Evolutionary conservation across 2,888 invertebrate genomes (phyloP).

Genomic region (Digitonthophagus gazella): DNA sequence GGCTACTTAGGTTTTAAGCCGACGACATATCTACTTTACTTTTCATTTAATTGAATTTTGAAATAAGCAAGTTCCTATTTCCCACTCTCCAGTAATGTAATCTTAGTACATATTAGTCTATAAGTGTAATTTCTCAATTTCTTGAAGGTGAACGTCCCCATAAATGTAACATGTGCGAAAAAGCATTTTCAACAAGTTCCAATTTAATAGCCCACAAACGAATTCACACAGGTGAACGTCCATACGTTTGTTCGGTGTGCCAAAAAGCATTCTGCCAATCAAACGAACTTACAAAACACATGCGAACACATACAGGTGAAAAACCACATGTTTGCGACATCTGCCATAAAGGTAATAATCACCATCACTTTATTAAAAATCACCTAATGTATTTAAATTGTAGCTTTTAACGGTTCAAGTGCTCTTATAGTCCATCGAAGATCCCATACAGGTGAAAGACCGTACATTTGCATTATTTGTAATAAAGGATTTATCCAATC

Average conservation of each 20-base stretch:
- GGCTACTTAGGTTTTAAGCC: too few species aligned
- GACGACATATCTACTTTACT: too few species aligned
- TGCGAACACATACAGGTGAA: constrained; percentile 53
- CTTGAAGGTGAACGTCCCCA: constrained; percentile 51
- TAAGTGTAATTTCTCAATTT: too few species aligned
- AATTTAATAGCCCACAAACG: constrained; percentile 52
- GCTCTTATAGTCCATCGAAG: constrained; percentile 48
- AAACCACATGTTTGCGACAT: constrained; percentile 52
- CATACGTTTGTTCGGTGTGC: constrained; percentile 51
- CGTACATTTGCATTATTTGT: constrained; percentile 48
- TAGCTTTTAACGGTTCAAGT: constrained; percentile 50
- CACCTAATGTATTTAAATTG: constrained; percentile 21
- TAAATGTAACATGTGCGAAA: constrained; percentile 50
- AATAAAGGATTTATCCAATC: constrained; percentile 49
- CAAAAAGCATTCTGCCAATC: constrained; percentile 53
- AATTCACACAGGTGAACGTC: constrained; percentile 52
- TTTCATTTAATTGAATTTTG: too few species aligned
- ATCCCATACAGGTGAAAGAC: constrained; percentile 49
- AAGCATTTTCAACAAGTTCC: constrained; percentile 53
- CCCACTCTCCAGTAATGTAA: too few species aligned
- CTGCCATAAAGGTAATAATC: constrained; percentile 48
- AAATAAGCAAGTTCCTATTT: too few species aligned
- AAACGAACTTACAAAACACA: constrained; percentile 51
- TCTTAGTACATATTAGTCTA: too few species aligned
- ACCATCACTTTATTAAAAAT: too few species aligned